Base-by-base conservation (phyloP, 2,888 invertebrate species). In the Spialia ferax region DNA sequence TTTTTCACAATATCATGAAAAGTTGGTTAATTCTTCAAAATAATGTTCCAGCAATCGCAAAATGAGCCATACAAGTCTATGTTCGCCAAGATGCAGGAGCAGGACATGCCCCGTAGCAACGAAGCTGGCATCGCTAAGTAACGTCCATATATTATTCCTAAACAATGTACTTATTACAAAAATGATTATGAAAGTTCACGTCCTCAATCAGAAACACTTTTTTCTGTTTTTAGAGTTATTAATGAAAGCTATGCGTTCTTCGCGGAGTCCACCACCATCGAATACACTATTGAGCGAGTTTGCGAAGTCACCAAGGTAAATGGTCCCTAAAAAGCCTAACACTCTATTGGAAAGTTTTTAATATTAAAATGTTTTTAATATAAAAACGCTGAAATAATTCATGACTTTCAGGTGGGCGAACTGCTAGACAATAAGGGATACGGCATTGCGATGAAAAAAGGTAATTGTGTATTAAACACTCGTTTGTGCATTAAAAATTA, bases 231-330 rank as follows among this genome's bases (percentile, higher is more conserved):
- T 71, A 82, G 80, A 70, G 80, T 79, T 10, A 72, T 85, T 45
- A 78, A 75, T 1, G 84, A 79, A 22, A 87, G 94, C 75, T 98
- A 97, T 85, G 98, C 98, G 0, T 99, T 96, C 84, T 93, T 99
- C 42, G 97, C 98, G 96, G 99, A 99, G 91, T 98, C 97, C 0
- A 96, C 97, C 0, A 96, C 97, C 48, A 97, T 98, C 73, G 98
- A 99, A 84, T 99, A 98, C 87, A 95, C 95, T 64, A 94, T 95
- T 20, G 96, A 97, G 87, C 94, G 97, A 61, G 94, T 96, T 77
- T 98, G 98, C 79, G 95, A 95, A 66, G 94, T 98, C 70, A 95
- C 94, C 3, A 95, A 95, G 90, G 94, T 96, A 60, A 77, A 73
- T 26, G 1, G 29, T 8, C 29, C 29, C 29, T 29, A 29, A 8